Percentiles rank a stretch among this genome's conserved stretches.
phyloP scores from a whole-genome alignment of 2,797 vertebrate species.

The Sciaenops ocellatus region DNA sequence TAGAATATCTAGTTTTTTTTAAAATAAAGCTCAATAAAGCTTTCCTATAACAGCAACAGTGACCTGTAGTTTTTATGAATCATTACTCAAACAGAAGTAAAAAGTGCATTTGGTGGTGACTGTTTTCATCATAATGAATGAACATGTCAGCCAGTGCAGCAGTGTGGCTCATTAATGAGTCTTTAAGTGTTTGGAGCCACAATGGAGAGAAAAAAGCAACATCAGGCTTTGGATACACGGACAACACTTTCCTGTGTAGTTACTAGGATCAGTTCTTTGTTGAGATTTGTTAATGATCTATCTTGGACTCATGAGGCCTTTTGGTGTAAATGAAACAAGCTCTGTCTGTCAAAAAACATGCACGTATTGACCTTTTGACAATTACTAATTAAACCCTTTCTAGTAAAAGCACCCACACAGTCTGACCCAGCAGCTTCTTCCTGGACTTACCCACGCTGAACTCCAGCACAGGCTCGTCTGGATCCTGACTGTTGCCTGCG shows the following conservation, averaged over 20 bases:
- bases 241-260: background rate
- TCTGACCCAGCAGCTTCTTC: background rate
- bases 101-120: background rate
- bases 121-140: background rate
- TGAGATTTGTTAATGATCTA: slow-evolving; percentile 2
- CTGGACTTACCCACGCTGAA: slow-evolving; percentile 94
- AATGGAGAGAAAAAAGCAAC: background rate
- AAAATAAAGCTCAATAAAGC: background rate
- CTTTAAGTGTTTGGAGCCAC: background rate
- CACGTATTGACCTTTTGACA: background rate
- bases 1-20: too few relatives aligned
- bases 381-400: background rate
- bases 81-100: background rate
- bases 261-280: too few relatives aligned
- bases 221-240: background rate
- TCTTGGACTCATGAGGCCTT: background rate
- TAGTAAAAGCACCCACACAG: background rate
- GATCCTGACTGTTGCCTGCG: slow-evolving; percentile 95
- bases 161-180: background rate
- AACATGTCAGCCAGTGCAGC: background rate
- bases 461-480: slow-evolving; percentile 98
- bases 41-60: background rate
- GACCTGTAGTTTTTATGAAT: background rate
- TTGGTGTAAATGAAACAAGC: background rate
- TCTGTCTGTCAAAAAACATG: background rate